These are phyloP conservation scores for Atherinosoma microstoma DNA, from an alignment of 2,797 vertebrate species.

Conservation along the genomic window DNA sequence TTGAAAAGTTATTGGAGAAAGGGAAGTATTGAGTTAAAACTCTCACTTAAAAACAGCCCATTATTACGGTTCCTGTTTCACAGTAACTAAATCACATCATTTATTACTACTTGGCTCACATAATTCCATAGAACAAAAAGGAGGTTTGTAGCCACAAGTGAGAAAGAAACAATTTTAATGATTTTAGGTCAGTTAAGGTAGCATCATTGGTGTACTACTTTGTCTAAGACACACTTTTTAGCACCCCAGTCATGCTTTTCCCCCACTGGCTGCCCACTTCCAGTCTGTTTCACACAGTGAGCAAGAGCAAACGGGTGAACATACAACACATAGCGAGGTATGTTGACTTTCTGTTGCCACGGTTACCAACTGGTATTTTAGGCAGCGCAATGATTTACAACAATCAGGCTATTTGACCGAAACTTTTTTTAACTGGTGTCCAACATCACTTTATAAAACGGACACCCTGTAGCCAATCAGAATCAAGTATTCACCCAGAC, in stretches of 20 bases:
- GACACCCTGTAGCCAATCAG: too few species aligned
- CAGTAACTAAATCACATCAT: constrained; percentile 2
- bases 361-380: too few species aligned
- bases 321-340: too few species aligned
- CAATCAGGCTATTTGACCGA: too few species aligned
- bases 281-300: too few species aligned
- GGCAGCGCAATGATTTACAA: too few species aligned
- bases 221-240: neutral
- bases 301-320: too few species aligned
- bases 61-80: constrained; percentile 14
- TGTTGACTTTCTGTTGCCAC: too few species aligned
- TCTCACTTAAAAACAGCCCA: neutral
- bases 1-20: constrained; percentile 3
- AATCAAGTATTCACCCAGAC: too few species aligned
- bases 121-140: neutral
- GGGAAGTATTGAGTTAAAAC: neutral
- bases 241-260: neutral
- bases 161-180: neutral
- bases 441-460: too few species aligned
- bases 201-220: neutral
- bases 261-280: neutral
- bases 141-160: neutral
- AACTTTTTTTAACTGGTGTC: too few species aligned
- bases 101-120: neutral
- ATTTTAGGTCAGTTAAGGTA: neutral